These are phyloP conservation scores for Dryomyza anilis DNA, from an alignment of 2,888 invertebrate genomes.

Conservation along the genomic window DNA sequence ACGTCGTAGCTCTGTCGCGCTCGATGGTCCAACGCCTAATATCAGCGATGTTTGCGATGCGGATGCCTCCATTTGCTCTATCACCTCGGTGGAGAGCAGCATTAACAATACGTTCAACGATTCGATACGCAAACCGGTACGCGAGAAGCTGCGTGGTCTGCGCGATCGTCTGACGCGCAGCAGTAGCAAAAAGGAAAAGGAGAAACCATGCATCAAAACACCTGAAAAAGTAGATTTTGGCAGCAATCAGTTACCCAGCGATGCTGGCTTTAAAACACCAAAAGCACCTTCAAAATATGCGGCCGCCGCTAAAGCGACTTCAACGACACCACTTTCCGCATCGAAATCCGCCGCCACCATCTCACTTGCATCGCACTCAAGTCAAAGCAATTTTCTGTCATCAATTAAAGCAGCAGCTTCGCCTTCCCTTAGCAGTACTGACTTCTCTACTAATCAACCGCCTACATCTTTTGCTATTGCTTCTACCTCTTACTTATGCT, in stretches of 20 bases:
- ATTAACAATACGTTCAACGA: slow-evolving; percentile 60
- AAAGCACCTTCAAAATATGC: slow-evolving; percentile 49
- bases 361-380: background rate
- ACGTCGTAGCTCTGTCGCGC: slow-evolving; percentile 50
- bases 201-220: slow-evolving; percentile 17
- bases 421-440: background rate
- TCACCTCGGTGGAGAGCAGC: slow-evolving; percentile 55
- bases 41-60: slow-evolving; percentile 30
- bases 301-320: slow-evolving; percentile 17
- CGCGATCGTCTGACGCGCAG: slow-evolving; percentile 56
- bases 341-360: slow-evolving; percentile 7
- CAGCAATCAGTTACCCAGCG: slow-evolving; percentile 17
- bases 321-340: background rate
- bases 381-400: background rate
- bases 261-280: slow-evolving; percentile 57
- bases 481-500: slow-evolving; percentile 31
- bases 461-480: background rate
- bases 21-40: slow-evolving; percentile 29
- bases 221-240: slow-evolving; percentile 27
- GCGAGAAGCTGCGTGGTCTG: slow-evolving; percentile 55
- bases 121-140: slow-evolving; percentile 56
- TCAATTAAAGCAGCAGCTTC: background rate
- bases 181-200: slow-evolving; percentile 39
- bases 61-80: slow-evolving; percentile 56
- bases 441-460: background rate